phyloP scores from a whole-genome alignment of 2,113 vertebrate genomes.

The Ceratotherium simum region DNA sequence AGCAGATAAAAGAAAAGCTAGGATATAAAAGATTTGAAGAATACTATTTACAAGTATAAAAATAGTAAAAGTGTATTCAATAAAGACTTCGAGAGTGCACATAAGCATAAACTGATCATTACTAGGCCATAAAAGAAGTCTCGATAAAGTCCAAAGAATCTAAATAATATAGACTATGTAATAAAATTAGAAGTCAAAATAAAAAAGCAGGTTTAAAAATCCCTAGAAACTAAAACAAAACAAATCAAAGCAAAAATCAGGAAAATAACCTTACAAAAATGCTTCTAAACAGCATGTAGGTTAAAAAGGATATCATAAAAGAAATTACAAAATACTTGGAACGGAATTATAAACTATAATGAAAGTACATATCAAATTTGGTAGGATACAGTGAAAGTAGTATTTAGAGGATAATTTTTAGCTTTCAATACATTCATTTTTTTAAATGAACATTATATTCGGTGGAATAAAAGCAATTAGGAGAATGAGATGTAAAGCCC shows the following conservation, averaged over 20 bases:
- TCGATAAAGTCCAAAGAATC: neutral
- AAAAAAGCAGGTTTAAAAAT: constrained; percentile 3
- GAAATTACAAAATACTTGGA: constrained; percentile 27
- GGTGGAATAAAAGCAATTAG: neutral
- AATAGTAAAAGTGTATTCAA: neutral
- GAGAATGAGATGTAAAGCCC: neutral
- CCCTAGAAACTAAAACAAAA: constrained; percentile 29
- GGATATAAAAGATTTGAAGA: neutral
- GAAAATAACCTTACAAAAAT: neutral
- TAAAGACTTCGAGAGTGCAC: neutral
- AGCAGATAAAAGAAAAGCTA: constrained; percentile 34
- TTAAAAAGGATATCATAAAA: constrained; percentile 45
- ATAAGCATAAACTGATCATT: neutral
- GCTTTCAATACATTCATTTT: constrained; percentile 2
- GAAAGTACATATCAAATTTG: neutral
- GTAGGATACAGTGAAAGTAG: neutral
- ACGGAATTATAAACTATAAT: neutral
- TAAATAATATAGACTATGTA: neutral
- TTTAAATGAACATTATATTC: neutral
- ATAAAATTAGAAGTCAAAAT: constrained; percentile 34
- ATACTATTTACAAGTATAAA: neutral
- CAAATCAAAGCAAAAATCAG: constrained; percentile 10
- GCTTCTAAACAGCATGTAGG: neutral
- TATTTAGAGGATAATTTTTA: constrained; percentile 6
- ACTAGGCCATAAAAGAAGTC: neutral